A percentile compares a stretch with the other conserved stretches of the same genome.
Evolutionary conservation across 2,888 invertebrate species (phyloP).

Genomic region (Catocala fraxini): DNA sequence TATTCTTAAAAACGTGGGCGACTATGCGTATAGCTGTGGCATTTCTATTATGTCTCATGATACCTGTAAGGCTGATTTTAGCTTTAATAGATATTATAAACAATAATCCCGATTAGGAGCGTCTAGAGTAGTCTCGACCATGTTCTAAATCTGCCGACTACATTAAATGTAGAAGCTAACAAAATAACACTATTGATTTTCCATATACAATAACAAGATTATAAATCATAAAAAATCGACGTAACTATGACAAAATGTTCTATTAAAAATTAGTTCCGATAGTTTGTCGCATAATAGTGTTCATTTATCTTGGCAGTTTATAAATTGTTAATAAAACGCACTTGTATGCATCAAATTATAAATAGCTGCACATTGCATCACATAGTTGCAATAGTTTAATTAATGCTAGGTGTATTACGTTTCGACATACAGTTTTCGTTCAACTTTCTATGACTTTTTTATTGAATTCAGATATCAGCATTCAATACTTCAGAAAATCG

Average conservation of each 20-base stretch:
- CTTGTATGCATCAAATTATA: no score
- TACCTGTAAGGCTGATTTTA: slow-evolving; percentile 68
- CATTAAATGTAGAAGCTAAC: no score
- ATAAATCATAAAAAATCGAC: neutral
- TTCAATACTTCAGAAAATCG: no score
- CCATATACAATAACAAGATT: neutral
- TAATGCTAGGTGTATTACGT: neutral
- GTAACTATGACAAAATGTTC: no score
- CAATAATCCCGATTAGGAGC: slow-evolving; percentile 14
- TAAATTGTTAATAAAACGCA: no score
- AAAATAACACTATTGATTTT: neutral
- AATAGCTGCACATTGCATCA: no score
- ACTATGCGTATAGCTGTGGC: slow-evolving; percentile 67
- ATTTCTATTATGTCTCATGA: slow-evolving; percentile 70
- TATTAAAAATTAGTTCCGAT: no score
- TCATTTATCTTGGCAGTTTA: no score
- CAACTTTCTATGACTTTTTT: no score
- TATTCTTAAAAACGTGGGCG: slow-evolving; percentile 77
- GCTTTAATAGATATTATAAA: neutral
- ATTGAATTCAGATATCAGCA: no score
- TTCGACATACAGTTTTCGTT: neutral
- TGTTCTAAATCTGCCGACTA: slow-evolving; percentile 14
- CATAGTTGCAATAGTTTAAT: neutral
- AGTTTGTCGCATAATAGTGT: no score
- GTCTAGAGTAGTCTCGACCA: no score